Base-by-base conservation (phyloP, 1,140 invertebrate species). In the Pachypsylla venusta region DNA sequence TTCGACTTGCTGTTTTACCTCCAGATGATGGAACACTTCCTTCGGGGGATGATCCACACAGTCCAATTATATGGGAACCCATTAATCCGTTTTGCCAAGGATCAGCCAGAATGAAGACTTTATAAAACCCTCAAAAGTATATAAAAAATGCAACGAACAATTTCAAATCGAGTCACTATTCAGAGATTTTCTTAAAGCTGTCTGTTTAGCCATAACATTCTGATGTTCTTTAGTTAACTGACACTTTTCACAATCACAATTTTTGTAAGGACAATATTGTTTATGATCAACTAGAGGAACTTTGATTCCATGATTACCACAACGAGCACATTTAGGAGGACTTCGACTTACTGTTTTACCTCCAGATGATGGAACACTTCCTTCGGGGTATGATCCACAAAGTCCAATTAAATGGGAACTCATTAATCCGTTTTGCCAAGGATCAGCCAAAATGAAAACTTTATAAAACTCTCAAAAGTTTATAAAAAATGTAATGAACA, bases 221-320 rank as follows among this genome's bases (percentile, higher is more conserved):
- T 89, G 87, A 19, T 85, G 70, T 67, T 86, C 82, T 0, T 82
- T 82, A 1, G 88, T 91, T 2, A 90, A 73, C 28, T 80, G 78
- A 69, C 91, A 95, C 71, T 87, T 88, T 42, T 82, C 78, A 71
- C 90, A 94, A 26, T 72, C 77, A 71, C 90, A 93, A 64, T 79
- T 74, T 54, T 84, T 81, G 72, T 79, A 91, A 63, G 80, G 79
- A 77, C 93, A 96, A 71, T 89, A 89, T 1, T 87, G 76, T 70
- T 95, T 95, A 76, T 96, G 92, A 2, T 87, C 89, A 71, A 91
- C 93, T 30, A 94, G 76, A 67, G 81, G 79, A 57, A 88, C 81
- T 68, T 87, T 88, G 62, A 89, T 75, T 1, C 82, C 79, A 71
- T 95, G 92, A 74, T 93, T 93, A 30, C 87, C 75, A 70, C 92